Conservation (phyloP, 2,888 invertebrate genomes). For the Dicyrtomina minuta region DNA sequence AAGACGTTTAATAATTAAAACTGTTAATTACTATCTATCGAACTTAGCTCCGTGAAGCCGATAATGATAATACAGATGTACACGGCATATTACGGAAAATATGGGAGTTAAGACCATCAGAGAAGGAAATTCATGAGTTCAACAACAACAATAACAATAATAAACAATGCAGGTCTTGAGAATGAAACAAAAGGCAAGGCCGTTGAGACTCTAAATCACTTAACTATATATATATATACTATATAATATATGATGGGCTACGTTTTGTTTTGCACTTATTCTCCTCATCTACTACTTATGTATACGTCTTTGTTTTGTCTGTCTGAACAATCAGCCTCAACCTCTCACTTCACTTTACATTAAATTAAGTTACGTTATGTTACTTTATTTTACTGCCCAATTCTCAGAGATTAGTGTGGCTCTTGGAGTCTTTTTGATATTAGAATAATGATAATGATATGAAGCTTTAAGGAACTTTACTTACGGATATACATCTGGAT, state of each 20-base stretch:
- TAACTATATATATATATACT: neutral
- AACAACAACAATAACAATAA: constrained; percentile 7
- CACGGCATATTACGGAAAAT: neutral
- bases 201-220: constrained; percentile 3
- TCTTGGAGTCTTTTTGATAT: no score
- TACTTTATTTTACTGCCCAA: no score
- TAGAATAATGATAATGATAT: no score
- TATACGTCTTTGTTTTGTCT: no score
- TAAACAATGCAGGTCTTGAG: constrained; percentile 9
- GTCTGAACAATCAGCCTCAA: no score
- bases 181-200: constrained; percentile 26
- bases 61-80: neutral
- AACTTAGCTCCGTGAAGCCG: neutral
- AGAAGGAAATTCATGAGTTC: constrained; percentile 7
- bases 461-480: no score
- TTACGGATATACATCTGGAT: no score
- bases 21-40: neutral
- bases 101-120: no score
- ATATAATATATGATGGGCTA: neutral
- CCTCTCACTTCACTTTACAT: no score
- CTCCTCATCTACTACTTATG: no score
- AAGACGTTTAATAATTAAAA: neutral
- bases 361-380: no score
- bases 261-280: neutral
- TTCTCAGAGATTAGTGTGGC: no score